Base-by-base conservation (phyloP, 2,888 invertebrate species). In the Lasius fuliginosus region DNA sequence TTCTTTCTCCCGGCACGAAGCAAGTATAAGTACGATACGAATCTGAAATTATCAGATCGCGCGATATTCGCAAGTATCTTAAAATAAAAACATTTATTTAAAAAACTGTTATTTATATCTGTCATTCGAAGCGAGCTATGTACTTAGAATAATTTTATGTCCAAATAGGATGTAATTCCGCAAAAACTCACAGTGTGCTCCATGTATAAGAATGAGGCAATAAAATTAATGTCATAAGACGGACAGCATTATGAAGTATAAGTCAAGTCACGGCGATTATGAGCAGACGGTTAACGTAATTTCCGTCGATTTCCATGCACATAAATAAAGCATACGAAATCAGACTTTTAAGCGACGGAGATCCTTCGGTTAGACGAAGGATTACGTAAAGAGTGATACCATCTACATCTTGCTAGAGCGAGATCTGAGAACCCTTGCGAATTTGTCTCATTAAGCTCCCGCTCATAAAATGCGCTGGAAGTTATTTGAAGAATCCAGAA, bases 291-390 rank as follows among this genome's bases (percentile, higher is more conserved):
- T 85, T 86, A 88, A 90, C 89, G 85, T 88, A 86, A 87, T 90
- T 88, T 88, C 86, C 64, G 71, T 86, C 84, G 68, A 90, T 90
- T 90, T 83, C 88, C 90, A 90, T 90, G 90, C 89, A 86, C 89
- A 90, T 90, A 90, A 90, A 90, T 89, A 88, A 86, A 69, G 71
- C 68, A 62, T 71, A 79, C 46, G 65, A 75, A 84, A 88, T 85
- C 74, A 75, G 65, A 83, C 79, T 86, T 84, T 79, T 67, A 46
- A 79, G 18, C 83, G 85, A 77, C 73, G 69, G 68, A 67, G 69
- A 74, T 71, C 56, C 76, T 67, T 82, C 85, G 83, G 82, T 82
- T 81, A 82, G 71, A 83, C 83, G 84, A 85, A 82, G 36, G 69
- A 84, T 89, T 89, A 89, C 86, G 67, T 84, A 89, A 87, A 76